Evolutionary conservation across 2,113 vertebrate genomes (phyloP).

Genomic region (Microcebus griseorufus): DNA sequence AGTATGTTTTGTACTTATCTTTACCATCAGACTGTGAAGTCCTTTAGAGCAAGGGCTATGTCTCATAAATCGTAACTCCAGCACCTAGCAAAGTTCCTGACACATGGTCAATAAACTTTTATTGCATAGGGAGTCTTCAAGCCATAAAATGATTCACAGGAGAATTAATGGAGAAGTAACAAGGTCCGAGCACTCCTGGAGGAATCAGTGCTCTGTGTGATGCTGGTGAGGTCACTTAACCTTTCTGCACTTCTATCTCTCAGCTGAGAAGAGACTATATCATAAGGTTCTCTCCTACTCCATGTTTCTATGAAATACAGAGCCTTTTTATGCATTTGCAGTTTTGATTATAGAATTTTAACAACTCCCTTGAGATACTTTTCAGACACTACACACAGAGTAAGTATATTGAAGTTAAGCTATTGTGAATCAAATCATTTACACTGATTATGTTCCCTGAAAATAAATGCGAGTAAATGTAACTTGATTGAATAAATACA

Average conservation of each 20-base stretch:
- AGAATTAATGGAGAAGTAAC: constrained; percentile 76
- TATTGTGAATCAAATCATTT: background rate
- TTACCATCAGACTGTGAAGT: constrained; percentile 53
- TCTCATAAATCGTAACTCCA: constrained; percentile 69
- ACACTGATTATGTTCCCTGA: background rate
- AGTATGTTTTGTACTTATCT: constrained; percentile 38
- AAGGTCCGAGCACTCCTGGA: constrained; percentile 15
- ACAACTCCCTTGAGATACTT: constrained; percentile 14
- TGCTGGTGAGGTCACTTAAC: constrained; percentile 57
- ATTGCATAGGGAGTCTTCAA: constrained; percentile 73
- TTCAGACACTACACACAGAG: background rate
- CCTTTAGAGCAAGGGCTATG: constrained; percentile 35
- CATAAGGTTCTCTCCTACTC: background rate
- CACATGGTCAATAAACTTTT: constrained; percentile 77
- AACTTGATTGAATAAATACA: background rate
- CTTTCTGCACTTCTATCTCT: background rate
- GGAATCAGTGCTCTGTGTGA: background rate
- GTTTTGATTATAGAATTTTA: constrained; percentile 57
- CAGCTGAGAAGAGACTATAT: background rate
- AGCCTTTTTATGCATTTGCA: background rate
- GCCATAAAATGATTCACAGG: constrained; percentile 74
- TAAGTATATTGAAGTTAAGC: background rate
- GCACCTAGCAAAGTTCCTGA: constrained; percentile 73
- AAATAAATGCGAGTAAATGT: background rate
- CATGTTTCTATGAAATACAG: constrained; percentile 44